These are phyloP conservation scores for Schizaphis graminum DNA, from an alignment of 2,888 invertebrate genomes.

Conservation along the genomic window DNA sequence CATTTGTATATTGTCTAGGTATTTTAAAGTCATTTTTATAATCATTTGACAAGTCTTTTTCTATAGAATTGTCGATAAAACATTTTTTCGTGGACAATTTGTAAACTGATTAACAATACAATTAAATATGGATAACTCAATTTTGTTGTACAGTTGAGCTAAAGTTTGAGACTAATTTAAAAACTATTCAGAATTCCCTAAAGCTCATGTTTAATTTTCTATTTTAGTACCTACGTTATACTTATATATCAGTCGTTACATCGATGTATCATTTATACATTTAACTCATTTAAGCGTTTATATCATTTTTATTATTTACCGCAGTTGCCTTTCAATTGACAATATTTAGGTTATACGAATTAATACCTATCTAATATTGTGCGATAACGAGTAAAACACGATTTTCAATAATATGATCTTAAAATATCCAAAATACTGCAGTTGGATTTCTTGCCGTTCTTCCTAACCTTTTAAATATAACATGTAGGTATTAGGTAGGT, in stretches of 20 bases:
- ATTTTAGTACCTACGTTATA: not conserved
- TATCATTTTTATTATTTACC: not conserved
- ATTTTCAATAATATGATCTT: not conserved
- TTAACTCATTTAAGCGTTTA: too few species aligned
- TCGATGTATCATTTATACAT: too few species aligned
- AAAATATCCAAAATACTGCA: not conserved
- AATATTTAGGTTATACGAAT: not conserved
- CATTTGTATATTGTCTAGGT: not conserved
- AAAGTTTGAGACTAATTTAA: not conserved
- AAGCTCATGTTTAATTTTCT: not conserved
- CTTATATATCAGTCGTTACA: not conserved
- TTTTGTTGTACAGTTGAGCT: not conserved
- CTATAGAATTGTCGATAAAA: not conserved
- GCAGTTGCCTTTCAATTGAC: not conserved
- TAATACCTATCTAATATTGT: not conserved
- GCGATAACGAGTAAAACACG: not conserved
- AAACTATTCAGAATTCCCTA: not conserved
- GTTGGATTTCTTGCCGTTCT: not conserved
- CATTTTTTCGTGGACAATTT: not conserved
- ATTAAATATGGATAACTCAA: not conserved
- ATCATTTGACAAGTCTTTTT: not conserved
- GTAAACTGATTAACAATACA: not conserved
- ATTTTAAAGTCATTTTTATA: not conserved
- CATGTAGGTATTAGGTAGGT: not conserved
- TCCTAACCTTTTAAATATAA: not conserved